A percentile compares a stretch with the other conserved stretches of the same genome.
These are phyloP conservation scores for Phyto melanocephala DNA, from an alignment of 2,888 invertebrate genomes.

Conservation along the genomic window DNA sequence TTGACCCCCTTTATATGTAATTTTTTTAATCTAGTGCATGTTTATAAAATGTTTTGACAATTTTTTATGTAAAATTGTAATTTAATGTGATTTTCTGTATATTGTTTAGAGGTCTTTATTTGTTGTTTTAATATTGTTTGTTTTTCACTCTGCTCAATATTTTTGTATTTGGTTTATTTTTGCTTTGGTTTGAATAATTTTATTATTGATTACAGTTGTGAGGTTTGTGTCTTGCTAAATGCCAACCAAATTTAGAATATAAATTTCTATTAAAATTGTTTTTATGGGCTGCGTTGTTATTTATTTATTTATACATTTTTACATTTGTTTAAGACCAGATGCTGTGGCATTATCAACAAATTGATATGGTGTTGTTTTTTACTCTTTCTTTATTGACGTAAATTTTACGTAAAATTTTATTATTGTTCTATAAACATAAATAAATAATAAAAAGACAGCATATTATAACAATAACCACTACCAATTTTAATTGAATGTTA, in stretches of 20 bases:
- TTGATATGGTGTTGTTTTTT: neutral
- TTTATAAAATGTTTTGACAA: neutral
- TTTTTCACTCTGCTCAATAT: too few relatives aligned
- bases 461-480: slow-evolving; percentile 29
- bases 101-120: neutral
- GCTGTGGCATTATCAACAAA: slow-evolving; percentile 40
- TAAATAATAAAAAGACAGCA: neutral
- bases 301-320: slow-evolving; percentile 44
- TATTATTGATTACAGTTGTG: neutral
- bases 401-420: slow-evolving; percentile 7
- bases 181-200: neutral
- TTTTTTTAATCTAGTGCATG: too few relatives aligned
- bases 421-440: neutral
- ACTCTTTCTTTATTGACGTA: slow-evolving; percentile 21
- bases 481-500: slow-evolving; percentile 47
- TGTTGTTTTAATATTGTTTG: too few relatives aligned
- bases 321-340: slow-evolving; percentile 43
- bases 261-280: slow-evolving; percentile 18
- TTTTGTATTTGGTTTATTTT: too few relatives aligned
- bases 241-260: slow-evolving; percentile 15
- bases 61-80: neutral
- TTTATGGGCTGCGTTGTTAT: neutral
- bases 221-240: neutral
- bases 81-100: neutral
- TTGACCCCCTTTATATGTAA: too few relatives aligned